These are phyloP conservation scores for Eucriotettix oculatus DNA, from an alignment of 2,888 invertebrate species.

Conservation along the genomic window DNA sequence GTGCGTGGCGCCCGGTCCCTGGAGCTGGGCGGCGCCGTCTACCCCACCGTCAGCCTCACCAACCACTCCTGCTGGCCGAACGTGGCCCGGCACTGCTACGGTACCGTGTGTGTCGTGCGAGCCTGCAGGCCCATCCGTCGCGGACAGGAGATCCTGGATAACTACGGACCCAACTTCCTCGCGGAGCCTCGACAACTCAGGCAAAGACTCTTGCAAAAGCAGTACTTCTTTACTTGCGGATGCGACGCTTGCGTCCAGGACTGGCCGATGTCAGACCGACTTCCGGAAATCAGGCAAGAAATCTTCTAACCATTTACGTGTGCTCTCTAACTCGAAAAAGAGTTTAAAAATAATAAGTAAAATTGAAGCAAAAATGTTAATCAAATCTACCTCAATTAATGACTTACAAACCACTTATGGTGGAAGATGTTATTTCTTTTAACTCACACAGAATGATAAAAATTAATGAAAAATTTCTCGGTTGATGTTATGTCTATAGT, in stretches of 20 bases:
- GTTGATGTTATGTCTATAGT: no score
- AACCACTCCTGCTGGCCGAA: constrained; percentile 32
- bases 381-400: no score
- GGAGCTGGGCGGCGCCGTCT: constrained; percentile 29
- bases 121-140: constrained; percentile 19
- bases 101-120: constrained; percentile 18
- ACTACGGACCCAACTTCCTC: constrained; percentile 29
- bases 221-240: constrained; percentile 27
- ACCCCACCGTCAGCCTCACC: constrained; percentile 28
- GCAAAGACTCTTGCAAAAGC: constrained; percentile 21
- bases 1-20: constrained; percentile 10
- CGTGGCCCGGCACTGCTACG: constrained; percentile 24
- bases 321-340: no score
- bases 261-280: constrained; percentile 21
- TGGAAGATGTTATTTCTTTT: no score
- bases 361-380: no score
- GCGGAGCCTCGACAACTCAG: constrained; percentile 20
- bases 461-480: no score
- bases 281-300: neutral
- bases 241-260: constrained; percentile 26
- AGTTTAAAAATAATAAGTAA: no score
- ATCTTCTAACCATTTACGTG: no score
- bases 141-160: constrained; percentile 28
- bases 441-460: no score
- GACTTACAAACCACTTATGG: no score